phyloP scores from a whole-genome alignment of 2,797 vertebrate genomes.

The Chelidonichthys spinosus region DNA sequence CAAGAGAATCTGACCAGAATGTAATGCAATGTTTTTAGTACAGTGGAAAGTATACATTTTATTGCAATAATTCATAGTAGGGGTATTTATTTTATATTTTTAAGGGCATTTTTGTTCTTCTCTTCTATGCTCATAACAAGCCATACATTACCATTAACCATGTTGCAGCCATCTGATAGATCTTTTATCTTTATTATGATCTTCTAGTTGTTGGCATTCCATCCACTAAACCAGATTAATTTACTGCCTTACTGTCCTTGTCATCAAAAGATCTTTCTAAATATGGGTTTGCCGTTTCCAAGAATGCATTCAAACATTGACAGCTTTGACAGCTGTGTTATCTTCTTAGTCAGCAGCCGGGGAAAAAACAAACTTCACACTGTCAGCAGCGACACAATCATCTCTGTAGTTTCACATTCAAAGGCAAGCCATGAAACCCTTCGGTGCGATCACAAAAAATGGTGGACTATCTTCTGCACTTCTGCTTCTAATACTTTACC shows the following conservation, averaged over 20 bases:
- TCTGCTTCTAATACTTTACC: constrained; percentile 8
- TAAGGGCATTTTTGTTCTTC: not conserved
- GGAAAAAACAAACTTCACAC: constrained; percentile 39
- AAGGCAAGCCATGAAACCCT: constrained; percentile 28
- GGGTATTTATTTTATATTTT: not conserved
- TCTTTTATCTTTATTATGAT: constrained; percentile 11
- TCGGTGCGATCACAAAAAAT: not conserved
- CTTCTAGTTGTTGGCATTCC: constrained; percentile 1
- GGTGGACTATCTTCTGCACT: not conserved
- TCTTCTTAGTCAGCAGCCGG: constrained; percentile 60
- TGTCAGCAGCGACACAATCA: constrained; percentile 45
- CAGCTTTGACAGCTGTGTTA: constrained; percentile 72
- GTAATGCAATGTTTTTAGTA: not conserved
- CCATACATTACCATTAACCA: constrained; percentile 3
- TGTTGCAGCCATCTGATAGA: not conserved
- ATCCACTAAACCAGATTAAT: constrained; percentile 6
- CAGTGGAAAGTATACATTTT: constrained; percentile 3
- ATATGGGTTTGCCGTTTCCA: constrained; percentile 48
- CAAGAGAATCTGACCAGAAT: not conserved
- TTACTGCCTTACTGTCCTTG: constrained; percentile 16
- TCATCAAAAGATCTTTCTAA: constrained; percentile 46
- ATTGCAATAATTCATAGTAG: not conserved
- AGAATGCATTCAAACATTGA: constrained; percentile 49
- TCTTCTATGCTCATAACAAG: not conserved
- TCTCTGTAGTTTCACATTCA: constrained; percentile 51